Base-by-base conservation (phyloP, 2,888 invertebrate genomes). In the Enchytraeus crypticus region DNA sequence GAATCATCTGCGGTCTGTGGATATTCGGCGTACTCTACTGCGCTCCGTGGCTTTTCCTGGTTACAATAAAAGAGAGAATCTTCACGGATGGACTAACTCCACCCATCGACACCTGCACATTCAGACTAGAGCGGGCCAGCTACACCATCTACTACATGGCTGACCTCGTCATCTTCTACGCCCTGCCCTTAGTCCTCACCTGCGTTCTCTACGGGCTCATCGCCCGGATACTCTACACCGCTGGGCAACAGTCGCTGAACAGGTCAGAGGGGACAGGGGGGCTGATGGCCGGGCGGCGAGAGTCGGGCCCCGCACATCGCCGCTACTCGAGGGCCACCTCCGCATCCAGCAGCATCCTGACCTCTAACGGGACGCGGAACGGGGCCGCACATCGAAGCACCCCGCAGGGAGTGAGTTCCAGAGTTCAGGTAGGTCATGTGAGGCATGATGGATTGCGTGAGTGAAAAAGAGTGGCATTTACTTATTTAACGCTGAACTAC, bases 101-200 rank as follows among this genome's bases (percentile, higher is more conserved):
- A n/a, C n/a, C n/a, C n/a, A 74, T 78, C 26, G 73, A 78, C 60
- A 72, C 72, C 32, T 85, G 85, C 71, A 79, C 78, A 53, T 83
- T 82, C 65, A 73, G 77, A 29, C 64, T 78, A 51, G 66, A 68
- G 43, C 59, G 77, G 32, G 61, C 69, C 1, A 74, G 78, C 47
- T 84, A 84, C 71, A 69, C 83, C 70, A 79, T 80, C 8, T 81
- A 83, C 65, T 85, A 82, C 76, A 81, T 85, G 73, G 77, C 82
- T 4, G 85, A 85, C 73, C 75, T 85, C 61, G 74, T 84, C 45
- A 74, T 83, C 47, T 85, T 85, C 75, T 85, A 85, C 76, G 76
- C 83, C 47, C 75, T 84, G 8, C 85, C 85, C 0, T 78, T 85
- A 64, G 66, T 83, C 21, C 72, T 84, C 43, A 83, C 84, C 53